Conservation (phyloP, 2,888 invertebrate species). For the Silvanus unidentatus region DNA sequence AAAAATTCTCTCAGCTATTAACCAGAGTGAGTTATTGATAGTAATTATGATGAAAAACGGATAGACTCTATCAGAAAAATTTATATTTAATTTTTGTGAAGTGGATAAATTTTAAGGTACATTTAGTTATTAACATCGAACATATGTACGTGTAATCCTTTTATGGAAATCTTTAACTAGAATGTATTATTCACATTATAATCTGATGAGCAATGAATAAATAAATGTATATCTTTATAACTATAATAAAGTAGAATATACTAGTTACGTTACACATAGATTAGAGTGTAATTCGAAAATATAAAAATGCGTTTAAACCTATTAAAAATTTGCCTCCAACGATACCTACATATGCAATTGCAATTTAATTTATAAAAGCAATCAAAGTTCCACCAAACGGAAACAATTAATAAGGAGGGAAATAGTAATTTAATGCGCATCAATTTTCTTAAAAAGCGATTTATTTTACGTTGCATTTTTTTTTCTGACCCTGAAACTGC, state of each 20-base stretch:
- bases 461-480: neutral
- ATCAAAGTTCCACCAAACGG: neutral
- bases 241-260: neutral
- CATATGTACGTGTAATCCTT: neutral
- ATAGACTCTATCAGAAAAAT: too few relatives aligned
- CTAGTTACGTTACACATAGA: too few relatives aligned
- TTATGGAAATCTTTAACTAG: conserved; percentile 1
- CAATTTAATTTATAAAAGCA: neutral
- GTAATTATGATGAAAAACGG: too few relatives aligned
- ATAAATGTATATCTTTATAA: neutral
- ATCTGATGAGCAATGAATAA: conserved; percentile 1
- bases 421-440: conserved; percentile 1
- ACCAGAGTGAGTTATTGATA: too few relatives aligned
- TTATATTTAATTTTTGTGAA: too few relatives aligned
- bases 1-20: too few relatives aligned
- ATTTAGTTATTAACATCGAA: too few relatives aligned
- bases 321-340: too few relatives aligned
- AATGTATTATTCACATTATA: neutral
- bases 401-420: neutral
- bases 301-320: too few relatives aligned
- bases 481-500: neutral
- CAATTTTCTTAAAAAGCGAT: neutral
- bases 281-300: too few relatives aligned
- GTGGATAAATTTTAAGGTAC: too few relatives aligned
- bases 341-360: too few relatives aligned